Evolutionary conservation across 2,888 invertebrate genomes (phyloP), one percentile per base, ranked within the genome.

Genomic region (Temnothorax unifasciatus): DNA sequence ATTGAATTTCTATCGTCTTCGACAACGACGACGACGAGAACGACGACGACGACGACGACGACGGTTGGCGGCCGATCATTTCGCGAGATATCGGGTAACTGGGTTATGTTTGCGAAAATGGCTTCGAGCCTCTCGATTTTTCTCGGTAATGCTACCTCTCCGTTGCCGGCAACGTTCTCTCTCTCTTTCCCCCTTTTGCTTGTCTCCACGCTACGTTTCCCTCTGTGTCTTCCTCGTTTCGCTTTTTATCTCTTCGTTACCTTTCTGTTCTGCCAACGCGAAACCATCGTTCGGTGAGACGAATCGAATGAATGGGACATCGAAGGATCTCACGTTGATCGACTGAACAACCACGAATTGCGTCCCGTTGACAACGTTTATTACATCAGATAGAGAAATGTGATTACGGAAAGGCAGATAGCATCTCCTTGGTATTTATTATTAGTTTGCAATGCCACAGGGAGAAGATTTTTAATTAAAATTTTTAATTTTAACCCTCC

Each of bases 1-100:
- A 93, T 94, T 94, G 93, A 94, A 94, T 94, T 94, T 93, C 92
- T 92, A 93, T 94, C 93, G 92, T 90, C 88, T 87, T 77, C 87
- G 87, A 87, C 86, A 81, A 84, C 87, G 75, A 84, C 84, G 73
- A 88, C 88, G 86, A 77, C 88, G 74, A 82, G 81, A 82, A 83
- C 73, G 83, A 66, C 57, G 86, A 54, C 54, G 69, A 52, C 41
- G 69, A 52, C 41, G 81, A 57, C 82, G 79, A 47, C 86, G 87
- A 83, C 86, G 87, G 86, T 87, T 87, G 89, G 85, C 85, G 87
- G 88, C 92, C 92, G 93, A 93, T 94, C 93, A 93, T 92, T 93
- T 91, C 90, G 87, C 86, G 87, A 92, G 92, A 93, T 93, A 92
- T 89, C 90, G 83, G 76, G 90, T 93, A 93, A 93, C 92, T 92